Percentiles rank a stretch among this genome's conserved stretches.
phyloP scores from a whole-genome alignment of 2,113 vertebrate species.

The Coturnix japonica region DNA sequence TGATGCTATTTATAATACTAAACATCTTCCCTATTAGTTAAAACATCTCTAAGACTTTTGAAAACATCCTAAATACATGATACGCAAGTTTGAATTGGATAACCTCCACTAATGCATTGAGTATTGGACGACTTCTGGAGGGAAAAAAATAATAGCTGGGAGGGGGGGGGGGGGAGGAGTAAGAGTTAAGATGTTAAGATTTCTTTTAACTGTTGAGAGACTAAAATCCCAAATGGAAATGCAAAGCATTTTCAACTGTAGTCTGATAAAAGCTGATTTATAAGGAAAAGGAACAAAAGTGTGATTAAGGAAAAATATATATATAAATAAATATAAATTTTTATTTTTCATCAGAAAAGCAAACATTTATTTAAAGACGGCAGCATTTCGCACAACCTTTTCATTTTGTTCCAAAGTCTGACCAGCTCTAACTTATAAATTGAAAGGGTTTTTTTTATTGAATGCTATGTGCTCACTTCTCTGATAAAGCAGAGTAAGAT shows the following conservation, averaged over 20 bases:
- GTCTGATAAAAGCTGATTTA: neutral
- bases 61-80: neutral
- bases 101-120: neutral
- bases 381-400: neutral
- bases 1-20: neutral
- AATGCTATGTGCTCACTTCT: neutral
- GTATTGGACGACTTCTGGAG: too few species aligned
- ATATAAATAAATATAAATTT: too few species aligned
- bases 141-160: too few species aligned
- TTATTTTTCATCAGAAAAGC: neutral
- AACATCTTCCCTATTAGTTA: neutral
- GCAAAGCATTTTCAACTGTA: neutral
- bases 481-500: neutral
- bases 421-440: neutral
- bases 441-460: neutral
- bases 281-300: neutral
- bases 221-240: neutral
- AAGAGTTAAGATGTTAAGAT: too few species aligned
- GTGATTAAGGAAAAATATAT: neutral
- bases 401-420: neutral
- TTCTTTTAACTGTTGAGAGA: neutral
- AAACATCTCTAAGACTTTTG: neutral
- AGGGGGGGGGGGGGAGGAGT: too few species aligned
- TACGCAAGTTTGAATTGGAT: neutral
- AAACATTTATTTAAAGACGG: neutral